Evolutionary conservation across 2,113 vertebrate genomes (phyloP).

Genomic region (Delphinapterus leucas): DNA sequence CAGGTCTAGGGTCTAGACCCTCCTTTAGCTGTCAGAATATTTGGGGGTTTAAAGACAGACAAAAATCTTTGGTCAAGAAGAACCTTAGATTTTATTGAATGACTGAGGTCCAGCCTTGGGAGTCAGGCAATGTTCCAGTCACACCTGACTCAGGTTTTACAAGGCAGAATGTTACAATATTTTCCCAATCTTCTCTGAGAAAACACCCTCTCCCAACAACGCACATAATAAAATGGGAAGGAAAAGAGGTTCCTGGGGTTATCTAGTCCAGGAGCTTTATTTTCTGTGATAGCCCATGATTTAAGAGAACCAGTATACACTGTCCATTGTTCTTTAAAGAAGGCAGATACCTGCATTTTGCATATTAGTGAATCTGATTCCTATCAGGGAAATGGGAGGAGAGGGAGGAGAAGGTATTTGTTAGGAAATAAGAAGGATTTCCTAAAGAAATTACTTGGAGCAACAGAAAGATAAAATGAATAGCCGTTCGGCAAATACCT

Average conservation of each 20-base stretch:
- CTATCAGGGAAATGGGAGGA: neutral
- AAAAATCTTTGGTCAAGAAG: neutral
- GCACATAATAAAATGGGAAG: neutral
- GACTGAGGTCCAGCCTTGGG: neutral
- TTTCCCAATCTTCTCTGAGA: neutral
- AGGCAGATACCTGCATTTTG: neutral
- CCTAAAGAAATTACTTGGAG: neutral
- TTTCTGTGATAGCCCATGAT: neutral
- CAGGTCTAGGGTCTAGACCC: neutral
- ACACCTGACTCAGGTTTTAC: neutral
- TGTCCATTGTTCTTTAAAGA: neutral
- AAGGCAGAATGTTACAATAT: neutral
- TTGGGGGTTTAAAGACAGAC: neutral
- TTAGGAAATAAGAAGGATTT: neutral
- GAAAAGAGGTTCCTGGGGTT: neutral
- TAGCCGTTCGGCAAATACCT: neutral
- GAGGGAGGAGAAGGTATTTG: neutral
- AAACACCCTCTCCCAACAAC: neutral
- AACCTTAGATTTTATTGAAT: conserved; percentile 16
- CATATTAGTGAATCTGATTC: neutral
- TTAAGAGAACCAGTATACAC: neutral
- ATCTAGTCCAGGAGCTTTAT: neutral
- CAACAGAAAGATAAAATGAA: neutral
- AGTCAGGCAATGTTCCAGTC: neutral
- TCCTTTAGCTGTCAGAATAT: neutral